Conservation (phyloP, 2,113 vertebrate genomes). For the Sebastes fasciatus region DNA sequence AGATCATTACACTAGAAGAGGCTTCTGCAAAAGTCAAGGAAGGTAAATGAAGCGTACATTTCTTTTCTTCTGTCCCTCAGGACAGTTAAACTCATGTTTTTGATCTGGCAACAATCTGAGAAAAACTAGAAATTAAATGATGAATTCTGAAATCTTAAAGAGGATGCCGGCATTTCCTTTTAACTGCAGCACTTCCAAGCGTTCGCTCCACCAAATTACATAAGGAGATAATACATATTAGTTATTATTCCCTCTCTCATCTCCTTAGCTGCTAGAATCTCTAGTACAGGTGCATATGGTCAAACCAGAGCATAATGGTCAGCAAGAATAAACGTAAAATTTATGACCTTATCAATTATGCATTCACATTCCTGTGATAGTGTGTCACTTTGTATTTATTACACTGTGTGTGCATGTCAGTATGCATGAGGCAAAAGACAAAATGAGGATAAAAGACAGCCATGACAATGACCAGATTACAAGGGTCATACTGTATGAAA, state of each 20-base stretch:
- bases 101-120: neutral
- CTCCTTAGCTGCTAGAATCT: constrained; percentile 11
- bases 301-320: constrained; percentile 15
- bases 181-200: neutral
- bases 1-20: constrained; percentile 17
- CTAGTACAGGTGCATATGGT: neutral
- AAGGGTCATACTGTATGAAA: neutral
- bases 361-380: constrained; percentile 48
- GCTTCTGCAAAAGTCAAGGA: constrained; percentile 11
- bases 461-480: neutral
- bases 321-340: constrained; percentile 39
- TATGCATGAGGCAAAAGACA: constrained; percentile 25
- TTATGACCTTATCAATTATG: constrained; percentile 52
- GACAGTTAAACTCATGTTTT: neutral
- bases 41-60: constrained; percentile 8
- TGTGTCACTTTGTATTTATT: constrained; percentile 52
- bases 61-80: neutral
- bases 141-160: neutral
- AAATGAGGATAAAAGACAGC: constrained; percentile 12
- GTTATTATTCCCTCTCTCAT: neutral
- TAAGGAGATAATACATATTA: neutral
- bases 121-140: neutral
- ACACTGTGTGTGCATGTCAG: constrained; percentile 12
- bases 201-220: neutral
- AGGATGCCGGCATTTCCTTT: neutral